Percentiles rank a stretch among this genome's conserved stretches.
These are phyloP conservation scores for Scelioninae gen. 1 DNA, from an alignment of 2,888 invertebrate genomes.

Conservation along the genomic window DNA sequence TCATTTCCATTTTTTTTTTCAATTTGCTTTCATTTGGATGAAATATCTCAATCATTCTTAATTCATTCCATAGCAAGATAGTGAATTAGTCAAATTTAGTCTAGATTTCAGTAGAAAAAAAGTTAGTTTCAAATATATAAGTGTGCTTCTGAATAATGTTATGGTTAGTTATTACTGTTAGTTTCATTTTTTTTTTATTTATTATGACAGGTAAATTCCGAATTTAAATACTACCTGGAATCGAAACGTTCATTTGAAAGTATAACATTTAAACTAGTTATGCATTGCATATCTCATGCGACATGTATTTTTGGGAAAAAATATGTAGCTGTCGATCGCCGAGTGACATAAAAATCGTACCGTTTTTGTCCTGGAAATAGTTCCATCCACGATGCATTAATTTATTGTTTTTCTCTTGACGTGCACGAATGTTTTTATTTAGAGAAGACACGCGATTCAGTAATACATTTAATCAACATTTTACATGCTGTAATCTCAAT, in stretches of 20 bases:
- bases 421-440: conserved; percentile 62
- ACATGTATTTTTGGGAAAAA: conserved; percentile 15
- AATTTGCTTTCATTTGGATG: background rate
- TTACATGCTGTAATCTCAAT: conserved; percentile 54
- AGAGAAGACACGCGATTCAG: conserved; percentile 61
- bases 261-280: no score
- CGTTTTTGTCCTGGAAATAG: conserved; percentile 37
- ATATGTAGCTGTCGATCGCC: conserved; percentile 9
- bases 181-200: no score
- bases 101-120: no score
- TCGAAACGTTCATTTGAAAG: no score
- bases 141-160: no score
- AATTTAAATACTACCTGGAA: no score
- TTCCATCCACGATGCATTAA: conserved; percentile 54
- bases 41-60: no score
- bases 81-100: no score
- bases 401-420: conserved; percentile 62
- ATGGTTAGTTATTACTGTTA: no score
- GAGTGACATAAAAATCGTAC: conserved; percentile 21
- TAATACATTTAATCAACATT: conserved; percentile 62
- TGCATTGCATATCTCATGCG: conserved; percentile 1
- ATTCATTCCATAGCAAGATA: no score
- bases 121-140: no score
- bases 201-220: no score
- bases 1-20: background rate